Evolutionary conservation across 2,113 vertebrate genomes (phyloP).

Genomic region (Urocynchramus pylzowi): DNA sequence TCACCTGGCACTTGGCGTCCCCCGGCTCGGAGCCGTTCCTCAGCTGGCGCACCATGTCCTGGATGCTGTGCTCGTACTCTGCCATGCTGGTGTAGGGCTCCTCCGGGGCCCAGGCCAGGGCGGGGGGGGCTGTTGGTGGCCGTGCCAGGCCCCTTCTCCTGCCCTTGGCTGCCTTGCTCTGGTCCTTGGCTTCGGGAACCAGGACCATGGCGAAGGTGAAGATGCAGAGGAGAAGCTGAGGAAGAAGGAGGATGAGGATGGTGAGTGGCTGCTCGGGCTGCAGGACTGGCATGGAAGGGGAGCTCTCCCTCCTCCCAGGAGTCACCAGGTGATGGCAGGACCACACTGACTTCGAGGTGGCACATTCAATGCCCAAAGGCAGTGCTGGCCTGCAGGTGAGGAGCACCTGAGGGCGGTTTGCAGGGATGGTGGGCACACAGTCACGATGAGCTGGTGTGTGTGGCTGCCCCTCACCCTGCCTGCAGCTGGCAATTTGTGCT

Average conservation of each 20-base stretch:
- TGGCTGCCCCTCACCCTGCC: not conserved
- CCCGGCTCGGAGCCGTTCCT: conserved; percentile 72
- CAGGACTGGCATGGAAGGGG: not conserved
- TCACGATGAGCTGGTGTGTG: fast-evolving
- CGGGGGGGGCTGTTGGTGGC: conserved; percentile 39
- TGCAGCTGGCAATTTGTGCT: not conserved
- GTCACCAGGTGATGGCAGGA: not conserved
- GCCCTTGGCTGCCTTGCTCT: conserved; percentile 59
- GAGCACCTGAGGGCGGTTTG: not conserved
- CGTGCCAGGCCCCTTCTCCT: conserved; percentile 54
- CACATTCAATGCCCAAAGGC: not conserved
- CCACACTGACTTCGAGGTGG: fast-evolving
- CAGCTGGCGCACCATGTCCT: conserved; percentile 81
- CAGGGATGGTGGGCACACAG: not conserved
- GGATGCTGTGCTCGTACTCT: conserved; percentile 79
- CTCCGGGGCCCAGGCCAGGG: not conserved
- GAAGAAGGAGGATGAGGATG: not conserved
- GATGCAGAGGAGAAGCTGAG: conserved; percentile 69
- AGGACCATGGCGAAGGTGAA: conserved; percentile 63
- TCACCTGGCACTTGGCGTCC: conserved; percentile 79
- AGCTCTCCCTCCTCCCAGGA: not conserved
- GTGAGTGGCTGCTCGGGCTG: not conserved
- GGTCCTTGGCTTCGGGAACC: conserved; percentile 44
- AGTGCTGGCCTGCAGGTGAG: not conserved
- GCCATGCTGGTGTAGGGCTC: conserved; percentile 68